Base-by-base conservation (phyloP, 2,888 invertebrate genomes). In the Andrena praecox region DNA sequence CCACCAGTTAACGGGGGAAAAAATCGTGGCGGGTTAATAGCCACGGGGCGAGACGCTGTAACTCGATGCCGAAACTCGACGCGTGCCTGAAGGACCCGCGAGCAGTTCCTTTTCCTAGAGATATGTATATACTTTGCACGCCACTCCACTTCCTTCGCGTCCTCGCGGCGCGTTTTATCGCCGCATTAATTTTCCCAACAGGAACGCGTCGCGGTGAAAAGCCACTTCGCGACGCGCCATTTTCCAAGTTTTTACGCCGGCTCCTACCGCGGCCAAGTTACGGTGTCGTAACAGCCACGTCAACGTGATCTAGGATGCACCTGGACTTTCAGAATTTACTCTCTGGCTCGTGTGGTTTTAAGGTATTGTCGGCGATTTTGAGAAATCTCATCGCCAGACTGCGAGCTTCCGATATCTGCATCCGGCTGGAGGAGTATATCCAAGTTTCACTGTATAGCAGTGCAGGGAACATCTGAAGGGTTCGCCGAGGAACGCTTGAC, bases 21-120 rank as follows among this genome's bases (percentile, higher is more conserved):
- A 66, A 82, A 84, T 82, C 72, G 68, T 87, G 86, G 86, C 87
- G 80, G 85, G 80, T 81, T 90, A 89, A 91, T 88, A 85, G 85
- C 77, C 62, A 70, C 75, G 73, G 82, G 85, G 87, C 80, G 80
- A 77, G 80, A 80, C 64, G 67, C 63, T 42, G 90, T 90, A 90
- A 90, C 79, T 68, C 4, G 89, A 90, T 86, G 82, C 85, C 60
- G 72, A 42, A 66, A 79, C 85, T 78, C 82, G 89, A 77, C 85
- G 84, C 78, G 85, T 84, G 76, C 72, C 68, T 56, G 68, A 78
- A 81, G 68, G 71, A 76, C 60, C 27, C 31, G 29, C 77, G 64
- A 77, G 70, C 62, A 62, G 59, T 70, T 81, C 77, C 62, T 82
- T 83, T 16, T 83, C 77, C 74, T 77, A 78, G 77, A 70, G 70